Evolutionary conservation across 2,888 invertebrate genomes (phyloP), one percentile per base, ranked within the genome.

Genomic region (Eudasyphora cyanicolor): DNA sequence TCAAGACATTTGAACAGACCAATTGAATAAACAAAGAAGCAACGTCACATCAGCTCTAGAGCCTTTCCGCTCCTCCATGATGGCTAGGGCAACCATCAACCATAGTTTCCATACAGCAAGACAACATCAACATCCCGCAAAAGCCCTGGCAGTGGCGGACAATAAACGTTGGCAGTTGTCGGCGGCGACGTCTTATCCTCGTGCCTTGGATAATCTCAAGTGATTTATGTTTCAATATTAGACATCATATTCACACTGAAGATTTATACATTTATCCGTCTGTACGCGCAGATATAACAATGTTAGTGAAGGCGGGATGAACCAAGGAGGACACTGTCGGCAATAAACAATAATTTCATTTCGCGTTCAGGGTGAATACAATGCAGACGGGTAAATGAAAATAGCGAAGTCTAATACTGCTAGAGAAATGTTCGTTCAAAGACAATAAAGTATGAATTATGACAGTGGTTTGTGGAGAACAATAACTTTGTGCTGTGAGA

Each of bases 171-270:
- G 21, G 35, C 35, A 17, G 67, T 24, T n/a, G 19, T 38, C n/a
- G 38, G 64, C 67, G 14, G 62, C n/a, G n/a, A n/a, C n/a, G n/a
- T n/a, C n/a, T n/a, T n/a, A n/a, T n/a, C n/a, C n/a, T n/a, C n/a
- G n/a, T n/a, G n/a, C n/a, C 42, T 8, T 35, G 51, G 64, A 64
- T 76, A 79, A 73, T 76, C 71, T 76, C 5, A 78, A 80, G 80
- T 83, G 83, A 83, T 83, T 83, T 80, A 80, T 83, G 74, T 77
- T 77, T 75, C 21, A 24, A 70, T 38, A 80, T 80, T 62, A 75
- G 45, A 70, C 74, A 77, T 73, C 70, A 83, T 83, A 83, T 79
- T 80, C 79, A 74, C 76, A 74, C 74, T 32, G 19, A 29, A 77
- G 74, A 83, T 80, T 79, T 70, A 74, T 77, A 27, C 35, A 24